Evolutionary conservation across 2,113 vertebrate genomes (phyloP), one percentile per base, ranked within the genome.

Genomic region (Corynorhinus townsendii): DNA sequence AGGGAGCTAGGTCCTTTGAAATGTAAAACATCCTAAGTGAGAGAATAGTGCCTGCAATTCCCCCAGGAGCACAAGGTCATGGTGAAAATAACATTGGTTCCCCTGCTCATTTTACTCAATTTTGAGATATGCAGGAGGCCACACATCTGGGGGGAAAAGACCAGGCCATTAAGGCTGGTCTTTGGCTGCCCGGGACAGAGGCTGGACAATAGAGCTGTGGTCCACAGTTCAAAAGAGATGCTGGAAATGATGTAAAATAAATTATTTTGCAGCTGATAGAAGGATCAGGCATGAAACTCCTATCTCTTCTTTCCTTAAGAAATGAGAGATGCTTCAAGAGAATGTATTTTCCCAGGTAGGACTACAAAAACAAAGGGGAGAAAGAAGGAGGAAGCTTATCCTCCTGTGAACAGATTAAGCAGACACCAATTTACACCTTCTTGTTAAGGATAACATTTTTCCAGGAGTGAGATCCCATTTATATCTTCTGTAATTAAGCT

Each of bases 361-460:
- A 85, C 49, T 93, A 62, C 75, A 95, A 72, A 97, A 97, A 77
- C 40, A 77, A 95, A 92, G 93, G 71, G 3, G 17, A 85, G 95
- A 82, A 96, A 84, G 69, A 3, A 94, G 71, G 52, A 77, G 82
- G 28, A 47, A 92, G 79, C 62, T 93, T 75, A 52, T 85, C 93
- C 82, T 87, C 77, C 95, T 71, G 82, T 83, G 93, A 96, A 96
- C 90, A 94, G 94, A 97, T 97, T 90, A 96, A 93, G 90, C 90
- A 96, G 94, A 96, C 96, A 95, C 94, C 96, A 97, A 96, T 97
- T 97, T 97, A 97, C 96, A 97, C 96, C 95, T 98, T 96, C 93
- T 96, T 97, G 96, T 97, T 94, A 97, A 97, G 90, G 95, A 94
- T 96, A 94, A 92, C 93, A 96, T 92, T 86, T 89, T 80, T 87